Base-by-base conservation (phyloP, 2,888 invertebrate species). In the Pachydiplax longipennis region DNA sequence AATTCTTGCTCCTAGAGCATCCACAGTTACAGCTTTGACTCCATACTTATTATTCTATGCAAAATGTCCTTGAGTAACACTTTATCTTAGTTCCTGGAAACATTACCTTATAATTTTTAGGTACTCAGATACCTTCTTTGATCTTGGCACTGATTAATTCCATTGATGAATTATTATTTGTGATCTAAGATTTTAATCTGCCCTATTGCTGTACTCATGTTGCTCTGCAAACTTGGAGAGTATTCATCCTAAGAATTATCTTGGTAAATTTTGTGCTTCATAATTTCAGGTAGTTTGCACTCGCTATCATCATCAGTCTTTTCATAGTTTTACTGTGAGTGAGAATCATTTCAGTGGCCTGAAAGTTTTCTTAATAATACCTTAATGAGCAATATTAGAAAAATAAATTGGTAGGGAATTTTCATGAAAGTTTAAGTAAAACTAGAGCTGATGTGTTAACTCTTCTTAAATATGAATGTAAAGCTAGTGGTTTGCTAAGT, bases 41-140 rank as follows among this genome's bases (percentile, higher is more conserved):
- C 98, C 98, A 0, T 98, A 98, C 94, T 95, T 98, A 91, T 95
- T 98, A 83, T 98, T 98, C 94, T 98, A 98, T 93, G 97, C 96
- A 87, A 96, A 96, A 94, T 91, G 91, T 73, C 80, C 91, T 35
- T 90, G 81, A 81, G 35, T 90, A 44, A 73, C 25, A 10, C 61
- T 73, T 53, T 53, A 53, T 53, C 18, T 18, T 53, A 53, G 13
- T 73, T 73, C 31, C 31, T 73, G 73, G 73, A 73, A 73, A 73
- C 13, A 73, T 73, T 73, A 31, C 73, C 22, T 25, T 25, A 73
- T 73, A 25, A 73, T 73, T 25, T 31, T 31, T 3, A 73, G 31
- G 31, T 31, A 4, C 73, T 73, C 73, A 31, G 31, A 31, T 31
- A 25, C 73, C n/a, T 6, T 73, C 73, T 73, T 65, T 73, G 73